Base-by-base conservation (phyloP, 2,888 invertebrate species). In the Heteromurus nitidus region DNA sequence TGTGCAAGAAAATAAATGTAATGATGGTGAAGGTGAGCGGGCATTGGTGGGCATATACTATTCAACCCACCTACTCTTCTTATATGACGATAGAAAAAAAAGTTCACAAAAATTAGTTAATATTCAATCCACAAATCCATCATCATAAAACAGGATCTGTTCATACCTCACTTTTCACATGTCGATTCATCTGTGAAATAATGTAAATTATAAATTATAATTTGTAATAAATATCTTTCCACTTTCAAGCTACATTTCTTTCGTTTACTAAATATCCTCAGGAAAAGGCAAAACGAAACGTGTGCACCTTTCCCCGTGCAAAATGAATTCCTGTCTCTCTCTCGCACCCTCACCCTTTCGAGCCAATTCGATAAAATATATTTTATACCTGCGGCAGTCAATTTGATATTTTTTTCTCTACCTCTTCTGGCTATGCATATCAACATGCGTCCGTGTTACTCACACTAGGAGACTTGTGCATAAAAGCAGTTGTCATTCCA, bases 111-210 rank as follows among this genome's bases (percentile, higher is more conserved):
- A 70, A 72, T 74, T 64, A 74, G 28, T 82, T 82, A 76, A 76
- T 70, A 82, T 82, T 82, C 82, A 82, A 82, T 76, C 20, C 82
- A 82, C 76, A 72, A 53, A 67, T 72, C 22, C 77, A 77, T 82
- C 76, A 73, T 36, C 67, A 76, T 64, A 77, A 77, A 70, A 75
- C 75, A 67, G 72, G 82, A 81, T 67, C 65, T 28, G 42, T 60
- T 47, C 50, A 82, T 58, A 24, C 65, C 47, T 30, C 47, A 44
- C 67, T 55, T 31, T 60, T 62, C 60, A 26, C 42, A 24, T 67
- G 58, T 82, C 76, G 55, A 76, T 77, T 77, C 77, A 18, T 72
- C 50, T 77, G 47, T 68, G 60, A 77, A 75, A 64, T 64, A 53
- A 73, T 74, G 68, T 58, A 74, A 47, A 82, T 82, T 81, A 68